These are phyloP conservation scores for Macrotrachela quadricornifera DNA, from an alignment of 1,140 invertebrate genomes.

Conservation along the genomic window DNA sequence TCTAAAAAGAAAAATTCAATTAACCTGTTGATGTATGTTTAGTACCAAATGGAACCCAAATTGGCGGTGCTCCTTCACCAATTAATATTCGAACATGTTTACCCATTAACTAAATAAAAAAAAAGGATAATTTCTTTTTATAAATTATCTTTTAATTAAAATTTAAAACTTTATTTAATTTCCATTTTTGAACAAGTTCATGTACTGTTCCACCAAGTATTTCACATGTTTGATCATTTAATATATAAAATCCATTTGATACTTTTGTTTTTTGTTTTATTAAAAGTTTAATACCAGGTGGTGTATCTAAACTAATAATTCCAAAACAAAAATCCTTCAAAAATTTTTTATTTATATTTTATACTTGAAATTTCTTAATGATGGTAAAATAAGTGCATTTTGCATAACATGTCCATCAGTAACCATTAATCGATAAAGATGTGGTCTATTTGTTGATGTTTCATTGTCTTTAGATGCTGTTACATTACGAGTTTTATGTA, in stretches of 20 bases:
- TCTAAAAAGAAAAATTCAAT: neutral
- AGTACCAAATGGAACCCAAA: constrained; percentile 5
- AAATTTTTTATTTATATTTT: too few relatives aligned
- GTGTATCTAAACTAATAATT: neutral
- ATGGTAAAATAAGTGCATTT: neutral
- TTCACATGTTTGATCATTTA: constrained; percentile 1
- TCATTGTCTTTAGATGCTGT: constrained; percentile 4
- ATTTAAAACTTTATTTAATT: neutral
- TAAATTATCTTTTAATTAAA: too few relatives aligned
- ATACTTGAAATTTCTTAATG: neutral
- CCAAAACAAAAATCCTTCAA: neutral
- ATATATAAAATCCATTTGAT: neutral
- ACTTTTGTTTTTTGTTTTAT: neutral
- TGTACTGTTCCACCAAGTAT: constrained; percentile 2
- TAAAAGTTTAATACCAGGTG: constrained; percentile 1
- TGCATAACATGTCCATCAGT: neutral
- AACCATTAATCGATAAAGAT: neutral
- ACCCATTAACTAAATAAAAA: neutral
- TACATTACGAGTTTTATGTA: neutral
- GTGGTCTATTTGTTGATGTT: neutral
- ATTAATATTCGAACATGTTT: constrained; percentile 1
- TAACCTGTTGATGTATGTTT: neutral
- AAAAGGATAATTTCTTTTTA: too few relatives aligned
- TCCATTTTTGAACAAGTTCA: constrained; percentile 4
- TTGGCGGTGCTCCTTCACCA: neutral